phyloP scores from a whole-genome alignment of 2,888 invertebrate species.

The Theretra japonica region DNA sequence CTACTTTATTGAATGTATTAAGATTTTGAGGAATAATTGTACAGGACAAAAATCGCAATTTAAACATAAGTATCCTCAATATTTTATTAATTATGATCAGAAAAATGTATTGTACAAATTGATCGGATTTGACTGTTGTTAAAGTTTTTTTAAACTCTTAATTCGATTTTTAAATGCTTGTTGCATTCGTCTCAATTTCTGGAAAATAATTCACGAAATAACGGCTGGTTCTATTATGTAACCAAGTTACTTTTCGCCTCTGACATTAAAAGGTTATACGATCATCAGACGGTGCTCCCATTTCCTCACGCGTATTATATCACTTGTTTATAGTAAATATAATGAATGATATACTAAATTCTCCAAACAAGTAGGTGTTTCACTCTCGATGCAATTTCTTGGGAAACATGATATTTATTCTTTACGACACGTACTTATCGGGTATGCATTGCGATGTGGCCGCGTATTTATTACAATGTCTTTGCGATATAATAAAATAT shows the following conservation, averaged over 20 bases:
- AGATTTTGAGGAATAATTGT: not conserved
- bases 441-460: not conserved
- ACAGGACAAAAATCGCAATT: too few species aligned
- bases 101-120: too few species aligned
- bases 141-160: too few species aligned
- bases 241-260: conserved; percentile 38
- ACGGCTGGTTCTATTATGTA: conserved; percentile 35
- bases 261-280: conserved; percentile 39
- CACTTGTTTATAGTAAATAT: not conserved
- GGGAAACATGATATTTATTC: not conserved
- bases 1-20: not conserved
- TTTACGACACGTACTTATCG: conserved; percentile 1
- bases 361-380: not conserved
- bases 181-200: not conserved
- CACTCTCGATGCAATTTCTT: not conserved
- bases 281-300: conserved; percentile 31
- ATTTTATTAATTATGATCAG: too few species aligned
- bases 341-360: not conserved
- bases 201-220: conserved; percentile 27
- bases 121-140: too few species aligned
- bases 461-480: conserved; percentile 10
- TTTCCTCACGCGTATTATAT: conserved; percentile 13
- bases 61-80: too few species aligned
- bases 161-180: too few species aligned
- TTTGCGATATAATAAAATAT: conserved; percentile 32